Conservation (phyloP, 2,113 vertebrate species). For the Tychaedon coryphoeus region DNA sequence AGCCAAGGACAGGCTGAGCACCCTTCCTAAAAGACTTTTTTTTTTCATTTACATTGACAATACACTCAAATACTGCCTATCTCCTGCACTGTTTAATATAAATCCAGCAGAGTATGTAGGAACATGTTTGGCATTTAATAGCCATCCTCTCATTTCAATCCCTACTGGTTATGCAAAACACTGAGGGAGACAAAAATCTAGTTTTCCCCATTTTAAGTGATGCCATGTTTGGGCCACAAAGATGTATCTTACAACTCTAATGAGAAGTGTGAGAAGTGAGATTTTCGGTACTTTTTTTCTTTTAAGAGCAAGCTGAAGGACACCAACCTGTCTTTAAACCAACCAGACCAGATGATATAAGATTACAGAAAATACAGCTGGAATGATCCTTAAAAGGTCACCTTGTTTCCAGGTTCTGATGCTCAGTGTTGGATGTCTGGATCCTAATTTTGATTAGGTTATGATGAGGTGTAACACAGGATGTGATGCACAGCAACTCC, state of each 20-base stretch:
- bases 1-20: background rate
- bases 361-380: background rate
- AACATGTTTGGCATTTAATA: background rate
- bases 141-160: background rate
- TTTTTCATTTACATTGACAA: background rate
- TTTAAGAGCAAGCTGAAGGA: background rate
- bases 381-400: background rate
- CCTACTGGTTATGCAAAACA: background rate
- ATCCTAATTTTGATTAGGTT: background rate
- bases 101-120: background rate
- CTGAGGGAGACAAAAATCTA: background rate
- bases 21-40: background rate
- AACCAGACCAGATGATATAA: background rate
- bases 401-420: background rate
- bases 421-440: background rate
- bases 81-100: background rate
- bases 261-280: background rate
- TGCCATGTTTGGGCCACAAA: background rate
- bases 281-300: background rate
- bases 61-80: background rate
- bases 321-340: background rate
- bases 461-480: background rate
- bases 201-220: background rate
- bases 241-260: background rate
- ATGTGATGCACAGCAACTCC: background rate